Percentiles rank a stretch among this genome's conserved stretches.
phyloP scores from a whole-genome alignment of 2,113 vertebrate species.

The Brachypodius melanocephalos region DNA sequence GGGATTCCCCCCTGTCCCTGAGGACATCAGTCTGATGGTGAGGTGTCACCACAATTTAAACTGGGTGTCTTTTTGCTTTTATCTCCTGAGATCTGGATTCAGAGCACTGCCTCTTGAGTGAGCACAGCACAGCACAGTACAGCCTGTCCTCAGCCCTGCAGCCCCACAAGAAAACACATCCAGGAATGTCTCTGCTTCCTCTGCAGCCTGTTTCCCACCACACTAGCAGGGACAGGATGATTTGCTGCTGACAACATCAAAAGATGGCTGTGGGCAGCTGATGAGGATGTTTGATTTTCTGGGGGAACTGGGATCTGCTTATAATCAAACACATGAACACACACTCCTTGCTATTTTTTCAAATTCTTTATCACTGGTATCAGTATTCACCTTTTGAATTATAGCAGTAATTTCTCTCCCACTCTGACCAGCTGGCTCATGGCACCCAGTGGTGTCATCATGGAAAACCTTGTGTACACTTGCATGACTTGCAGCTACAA shows the following conservation, averaged over 20 bases:
- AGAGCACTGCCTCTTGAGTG: not conserved
- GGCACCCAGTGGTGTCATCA: not conserved
- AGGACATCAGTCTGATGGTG: not conserved
- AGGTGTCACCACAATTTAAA: not conserved
- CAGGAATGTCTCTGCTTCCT: fast-evolving
- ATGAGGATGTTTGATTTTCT: not conserved
- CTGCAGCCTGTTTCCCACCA: not conserved
- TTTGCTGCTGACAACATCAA: not conserved
- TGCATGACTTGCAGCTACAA: not conserved
- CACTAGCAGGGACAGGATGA: not conserved
- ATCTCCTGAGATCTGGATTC: not conserved
- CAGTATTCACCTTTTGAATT: not conserved
- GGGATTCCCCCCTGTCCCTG: not conserved
- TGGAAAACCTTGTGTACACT: not conserved
- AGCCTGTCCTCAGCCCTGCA: not conserved
- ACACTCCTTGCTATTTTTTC: not conserved
- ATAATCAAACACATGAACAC: not conserved
- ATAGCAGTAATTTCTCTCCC: not conserved
- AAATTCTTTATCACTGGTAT: not conserved
- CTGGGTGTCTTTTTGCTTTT: not conserved
- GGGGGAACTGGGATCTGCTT: not conserved
- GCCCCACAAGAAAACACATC: not conserved
- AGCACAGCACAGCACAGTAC: not conserved
- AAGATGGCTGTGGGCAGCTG: not conserved
- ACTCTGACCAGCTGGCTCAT: not conserved